A percentile compares a stretch with the other conserved stretches of the same genome.
These are phyloP conservation scores for Phenganax subtilis DNA, from an alignment of 92 coral and sea anemone genomes.

Conservation along the genomic window DNA sequence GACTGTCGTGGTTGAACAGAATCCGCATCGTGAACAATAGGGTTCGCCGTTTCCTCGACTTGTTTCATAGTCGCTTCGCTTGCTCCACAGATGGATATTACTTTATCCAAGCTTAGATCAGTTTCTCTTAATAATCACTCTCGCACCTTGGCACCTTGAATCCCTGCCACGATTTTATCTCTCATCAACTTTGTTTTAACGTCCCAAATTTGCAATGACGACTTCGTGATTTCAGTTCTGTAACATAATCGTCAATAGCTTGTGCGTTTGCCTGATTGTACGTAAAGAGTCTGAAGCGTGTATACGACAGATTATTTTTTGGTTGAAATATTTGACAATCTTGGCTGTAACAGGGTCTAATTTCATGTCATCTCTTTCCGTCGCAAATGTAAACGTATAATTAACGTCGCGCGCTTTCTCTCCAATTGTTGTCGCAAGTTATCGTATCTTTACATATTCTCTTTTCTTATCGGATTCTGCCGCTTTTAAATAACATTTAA, in stretches of 20 bases:
- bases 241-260: too few species aligned
- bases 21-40: constrained; percentile 39
- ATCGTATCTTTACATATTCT: not conserved
- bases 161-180: constrained; percentile 2
- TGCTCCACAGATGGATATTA: not conserved
- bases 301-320: too few species aligned
- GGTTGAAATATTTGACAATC: not conserved
- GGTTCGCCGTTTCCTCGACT: constrained; percentile 47
- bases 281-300: too few species aligned
- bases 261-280: too few species aligned
- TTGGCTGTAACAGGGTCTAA: constrained; percentile 8
- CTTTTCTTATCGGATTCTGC: not conserved
- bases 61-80: constrained; percentile 43
- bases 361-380: not conserved
- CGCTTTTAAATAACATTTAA: not conserved
- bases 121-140: not conserved
- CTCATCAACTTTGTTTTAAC: too few species aligned
- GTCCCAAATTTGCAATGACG: too few species aligned
- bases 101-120: not conserved
- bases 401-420: constrained; percentile 14
- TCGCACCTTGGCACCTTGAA: constrained; percentile 2
- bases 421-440: not conserved
- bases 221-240: too few species aligned
- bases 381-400: too few species aligned
- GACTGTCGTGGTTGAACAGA: constrained; percentile 16